phyloP scores from a whole-genome alignment of 1,140 invertebrate genomes.

The Phthorimaea operculella region DNA sequence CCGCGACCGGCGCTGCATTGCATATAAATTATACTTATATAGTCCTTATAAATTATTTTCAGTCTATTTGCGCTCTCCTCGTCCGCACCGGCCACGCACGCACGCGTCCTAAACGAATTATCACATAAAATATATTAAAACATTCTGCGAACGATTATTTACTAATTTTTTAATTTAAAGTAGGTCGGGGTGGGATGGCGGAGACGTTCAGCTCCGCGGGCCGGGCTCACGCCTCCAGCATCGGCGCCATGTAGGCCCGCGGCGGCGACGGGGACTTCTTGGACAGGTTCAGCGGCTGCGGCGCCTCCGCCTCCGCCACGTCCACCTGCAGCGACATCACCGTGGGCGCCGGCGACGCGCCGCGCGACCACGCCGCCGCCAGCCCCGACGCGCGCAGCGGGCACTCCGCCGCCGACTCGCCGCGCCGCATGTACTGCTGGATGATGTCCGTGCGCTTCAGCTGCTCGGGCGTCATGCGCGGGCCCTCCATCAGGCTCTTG shows the following conservation, averaged over 20 bases:
- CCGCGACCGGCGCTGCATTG: conserved; percentile 66
- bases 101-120: conserved; percentile 66
- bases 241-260: conserved; percentile 65
- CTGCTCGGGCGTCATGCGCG: conserved; percentile 88
- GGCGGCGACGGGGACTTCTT: conserved; percentile 86
- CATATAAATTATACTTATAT: conserved; percentile 67
- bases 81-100: conserved; percentile 63
- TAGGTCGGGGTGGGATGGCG: conserved; percentile 63
- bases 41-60: conserved; percentile 64
- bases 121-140: conserved; percentile 69
- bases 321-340: conserved; percentile 79
- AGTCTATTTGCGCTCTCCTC: conserved; percentile 67
- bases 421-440: conserved; percentile 88
- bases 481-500: conserved; percentile 88
- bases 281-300: conserved; percentile 86
- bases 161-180: conserved; percentile 65
- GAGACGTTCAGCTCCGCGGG: conserved; percentile 59
- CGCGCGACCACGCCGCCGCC: conserved; percentile 43
- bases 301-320: conserved; percentile 82
- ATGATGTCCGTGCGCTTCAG: conserved; percentile 89
- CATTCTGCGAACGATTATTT: conserved; percentile 66
- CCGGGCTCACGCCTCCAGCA: conserved; percentile 70
- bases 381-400: conserved; percentile 35
- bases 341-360: conserved; percentile 60
- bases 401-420: conserved; percentile 60